Evolutionary conservation across 2,797 vertebrate genomes (phyloP).

Genomic region (Bovichtus diacanthus): DNA sequence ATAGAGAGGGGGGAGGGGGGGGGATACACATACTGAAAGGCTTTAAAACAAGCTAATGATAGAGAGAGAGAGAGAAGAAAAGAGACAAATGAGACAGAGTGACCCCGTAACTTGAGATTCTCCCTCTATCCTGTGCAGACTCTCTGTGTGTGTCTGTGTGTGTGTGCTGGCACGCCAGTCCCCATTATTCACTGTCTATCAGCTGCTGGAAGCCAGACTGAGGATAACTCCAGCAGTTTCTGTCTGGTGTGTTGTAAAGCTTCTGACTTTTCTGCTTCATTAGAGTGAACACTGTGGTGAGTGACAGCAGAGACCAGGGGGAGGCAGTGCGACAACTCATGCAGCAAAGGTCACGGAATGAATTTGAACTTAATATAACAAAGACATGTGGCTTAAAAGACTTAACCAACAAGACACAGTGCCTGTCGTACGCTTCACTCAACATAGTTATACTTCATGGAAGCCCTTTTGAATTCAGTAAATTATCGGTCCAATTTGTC

Average conservation of each 20-base stretch:
- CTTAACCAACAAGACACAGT: slow-evolving; percentile 47
- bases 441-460: slow-evolving; percentile 6
- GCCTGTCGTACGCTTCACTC: slow-evolving; percentile 12
- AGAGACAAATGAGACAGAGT: slow-evolving; percentile 47
- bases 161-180: slow-evolving; percentile 17
- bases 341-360: slow-evolving; percentile 70
- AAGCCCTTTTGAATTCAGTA: neutral
- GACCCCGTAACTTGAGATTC: slow-evolving; percentile 56
- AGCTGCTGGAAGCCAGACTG: slow-evolving; percentile 54
- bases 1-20: too few relatives aligned
- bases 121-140: slow-evolving; percentile 39
- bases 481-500: slow-evolving; percentile 20
- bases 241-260: slow-evolving; percentile 59
- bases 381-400: slow-evolving; percentile 63
- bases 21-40: neutral
- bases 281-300: slow-evolving; percentile 68
- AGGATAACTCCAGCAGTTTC: slow-evolving; percentile 57
- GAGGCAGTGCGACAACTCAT: slow-evolving; percentile 51
- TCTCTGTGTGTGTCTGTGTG: slow-evolving; percentile 35
- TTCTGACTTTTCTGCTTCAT: slow-evolving; percentile 73
- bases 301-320: slow-evolving; percentile 65
- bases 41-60: slow-evolving; percentile 16
- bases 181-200: slow-evolving; percentile 69
- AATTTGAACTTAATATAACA: slow-evolving; percentile 63
- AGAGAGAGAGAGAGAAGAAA: neutral